Conservation (phyloP, 2,888 invertebrate genomes). For the Mamestra brassicae region DNA sequence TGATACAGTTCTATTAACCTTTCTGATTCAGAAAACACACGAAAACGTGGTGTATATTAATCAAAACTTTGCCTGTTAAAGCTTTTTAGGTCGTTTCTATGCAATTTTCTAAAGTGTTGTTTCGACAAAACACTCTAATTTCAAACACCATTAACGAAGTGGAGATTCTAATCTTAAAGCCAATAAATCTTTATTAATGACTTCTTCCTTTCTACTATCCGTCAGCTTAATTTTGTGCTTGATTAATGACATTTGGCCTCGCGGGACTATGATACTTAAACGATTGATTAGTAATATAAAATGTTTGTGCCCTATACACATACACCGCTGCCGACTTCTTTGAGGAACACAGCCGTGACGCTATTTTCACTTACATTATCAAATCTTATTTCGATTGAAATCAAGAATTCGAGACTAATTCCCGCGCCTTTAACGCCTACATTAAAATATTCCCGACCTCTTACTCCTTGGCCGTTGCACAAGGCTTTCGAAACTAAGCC, state of each 20-base stretch:
- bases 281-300: not conserved
- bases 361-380: not conserved
- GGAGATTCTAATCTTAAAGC: conserved; percentile 15
- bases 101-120: conserved; percentile 30
- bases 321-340: no score
- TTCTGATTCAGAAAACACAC: conserved; percentile 17
- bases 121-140: conserved; percentile 19
- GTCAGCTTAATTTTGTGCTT: not conserved
- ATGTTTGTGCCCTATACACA: not conserved
- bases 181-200: not conserved
- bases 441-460: not conserved
- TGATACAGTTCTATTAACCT: conserved; percentile 11
- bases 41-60: conserved; percentile 2
- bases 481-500: conserved; percentile 17
- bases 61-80: conserved; percentile 32
- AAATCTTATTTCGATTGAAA: not conserved
- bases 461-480: no score
- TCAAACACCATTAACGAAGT: conserved; percentile 8
- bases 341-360: not conserved
- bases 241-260: not conserved
- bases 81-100: not conserved
- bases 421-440: not conserved
- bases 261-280: not conserved
- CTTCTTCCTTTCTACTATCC: not conserved
- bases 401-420: not conserved